These are phyloP conservation scores for Leptinotarsa texana DNA, from an alignment of 1,140 invertebrate genomes.

Conservation along the genomic window DNA sequence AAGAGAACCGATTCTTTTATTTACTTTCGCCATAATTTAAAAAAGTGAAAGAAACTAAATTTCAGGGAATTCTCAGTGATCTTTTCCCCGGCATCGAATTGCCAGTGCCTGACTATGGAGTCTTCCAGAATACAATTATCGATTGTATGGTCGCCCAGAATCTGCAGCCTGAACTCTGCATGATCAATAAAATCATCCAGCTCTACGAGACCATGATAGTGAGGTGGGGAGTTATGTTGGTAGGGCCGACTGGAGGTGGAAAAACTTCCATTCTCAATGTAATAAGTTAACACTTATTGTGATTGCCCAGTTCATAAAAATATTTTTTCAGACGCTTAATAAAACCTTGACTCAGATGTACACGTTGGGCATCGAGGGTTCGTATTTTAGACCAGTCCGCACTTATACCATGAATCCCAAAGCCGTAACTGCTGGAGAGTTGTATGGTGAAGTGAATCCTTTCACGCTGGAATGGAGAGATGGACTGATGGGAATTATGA, in stretches of 20 bases:
- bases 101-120: conserved; percentile 77
- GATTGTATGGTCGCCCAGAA: conserved; percentile 59
- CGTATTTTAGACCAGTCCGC: conserved; percentile 66
- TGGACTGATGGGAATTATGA: conserved; percentile 75
- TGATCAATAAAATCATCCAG: conserved; percentile 79
- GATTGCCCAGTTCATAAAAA: too few relatives aligned
- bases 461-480: conserved; percentile 89
- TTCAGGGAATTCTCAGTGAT: conserved; percentile 83
- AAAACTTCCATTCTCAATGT: conserved; percentile 75
- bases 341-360: conserved; percentile 67
- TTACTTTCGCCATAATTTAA: too few relatives aligned
- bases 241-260: conserved; percentile 84
- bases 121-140: conserved; percentile 66
- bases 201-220: conserved; percentile 92
- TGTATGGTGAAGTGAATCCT: conserved; percentile 86
- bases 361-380: conserved; percentile 60
- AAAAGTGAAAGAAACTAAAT: neutral
- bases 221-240: conserved; percentile 91
- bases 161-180: conserved; percentile 66
- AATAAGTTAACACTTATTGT: conserved; percentile 2
- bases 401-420: conserved; percentile 85
- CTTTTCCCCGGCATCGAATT: conserved; percentile 84
- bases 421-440: conserved; percentile 82
- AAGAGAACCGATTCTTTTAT: too few relatives aligned
- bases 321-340: conserved; percentile 63